Conservation (phyloP, 2,797 vertebrate genomes). For the Ctenopoma kingsleyae region DNA sequence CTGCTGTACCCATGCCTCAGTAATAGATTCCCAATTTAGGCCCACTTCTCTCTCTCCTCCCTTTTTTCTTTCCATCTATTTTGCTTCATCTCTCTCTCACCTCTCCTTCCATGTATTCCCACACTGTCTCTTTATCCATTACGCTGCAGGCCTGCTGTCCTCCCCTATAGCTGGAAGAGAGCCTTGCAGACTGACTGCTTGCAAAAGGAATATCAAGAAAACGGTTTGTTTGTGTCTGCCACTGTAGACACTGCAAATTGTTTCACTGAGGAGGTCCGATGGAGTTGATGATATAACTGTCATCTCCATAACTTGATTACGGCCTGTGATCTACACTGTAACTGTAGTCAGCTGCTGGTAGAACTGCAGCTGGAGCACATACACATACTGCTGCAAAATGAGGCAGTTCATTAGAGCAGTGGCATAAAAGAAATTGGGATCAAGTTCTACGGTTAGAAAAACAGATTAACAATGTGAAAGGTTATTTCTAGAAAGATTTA, state of each 20-base stretch:
- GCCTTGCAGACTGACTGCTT: slow-evolving; percentile 54
- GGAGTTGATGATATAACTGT: slow-evolving; percentile 75
- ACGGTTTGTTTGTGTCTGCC: slow-evolving; percentile 74
- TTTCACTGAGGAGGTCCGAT: slow-evolving; percentile 72
- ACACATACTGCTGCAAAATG: slow-evolving; percentile 35
- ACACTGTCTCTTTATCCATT: slow-evolving; percentile 47
- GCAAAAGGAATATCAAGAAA: slow-evolving; percentile 70
- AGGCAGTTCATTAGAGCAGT: slow-evolving; percentile 36
- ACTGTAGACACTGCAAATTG: slow-evolving; percentile 68
- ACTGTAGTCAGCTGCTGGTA: slow-evolving; percentile 46
- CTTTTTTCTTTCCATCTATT: slow-evolving; percentile 54
- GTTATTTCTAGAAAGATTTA: slow-evolving; percentile 33
- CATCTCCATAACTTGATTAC: slow-evolving; percentile 74
- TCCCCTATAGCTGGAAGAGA: slow-evolving; percentile 49
- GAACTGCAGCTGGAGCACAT: slow-evolving; percentile 33
- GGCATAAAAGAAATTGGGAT: slow-evolving; percentile 41
- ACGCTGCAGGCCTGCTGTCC: slow-evolving; percentile 55
- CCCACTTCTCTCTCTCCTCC: slow-evolving; percentile 60
- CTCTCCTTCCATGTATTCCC: slow-evolving; percentile 52
- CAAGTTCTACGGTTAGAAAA: slow-evolving; percentile 21
- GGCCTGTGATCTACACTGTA: slow-evolving; percentile 56
- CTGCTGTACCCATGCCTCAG: slow-evolving; percentile 80
- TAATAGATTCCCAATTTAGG: slow-evolving; percentile 90
- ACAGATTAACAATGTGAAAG: slow-evolving; percentile 17
- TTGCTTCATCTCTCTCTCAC: slow-evolving; percentile 49